Evolutionary conservation across 2,113 vertebrate species (phyloP), one percentile per base, ranked within the genome.

Genomic region (Clinocottus analis): DNA sequence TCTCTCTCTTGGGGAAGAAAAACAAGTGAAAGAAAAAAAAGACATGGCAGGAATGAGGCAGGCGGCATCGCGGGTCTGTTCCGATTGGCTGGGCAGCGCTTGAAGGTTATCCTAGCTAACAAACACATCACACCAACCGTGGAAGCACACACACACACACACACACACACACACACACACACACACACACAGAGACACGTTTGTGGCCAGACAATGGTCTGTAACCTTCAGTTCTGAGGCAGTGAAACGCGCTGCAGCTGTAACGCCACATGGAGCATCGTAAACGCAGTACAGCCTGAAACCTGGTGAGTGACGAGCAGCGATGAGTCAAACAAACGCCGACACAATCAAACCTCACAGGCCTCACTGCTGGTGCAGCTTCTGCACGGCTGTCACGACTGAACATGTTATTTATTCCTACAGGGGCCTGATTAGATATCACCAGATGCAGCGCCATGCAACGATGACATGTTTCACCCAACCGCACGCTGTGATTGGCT

Each of bases 91-190:
- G 90, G 86, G 87, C 87, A 90, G 81, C 68, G 31, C 80, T 64
- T 91, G 91, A 93, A 93, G 91, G 92, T 93, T 92, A 92, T 85
- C 73, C 79, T 47, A n/a, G 80, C 86, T 84, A 89, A 92, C 85
- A 91, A 92, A 91, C 89, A 89, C 62, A 88, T 89, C 88, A 90
- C 62, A 35, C 58, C 77, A 82, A 75, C 84, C 73, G 59, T 82
- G 84, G 80, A 84, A 21, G 62, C 71, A 49, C 53, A 66, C 61
- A 68, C 68, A 79, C 47, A 83, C 45, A 64, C 45, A 73, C 67
- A 73, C 56, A 84, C 33, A 45, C 47, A 72, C 53, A 71, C 33
- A 35, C 33, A 35, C 72, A 53, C 58, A 68, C 60, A 71, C 67
- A 78, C n/a, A 59, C 41, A 31, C 53, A 71, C 39, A 41, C 39